phyloP scores from a whole-genome alignment of 2,113 vertebrate species.

The Tetrao urogallus region DNA sequence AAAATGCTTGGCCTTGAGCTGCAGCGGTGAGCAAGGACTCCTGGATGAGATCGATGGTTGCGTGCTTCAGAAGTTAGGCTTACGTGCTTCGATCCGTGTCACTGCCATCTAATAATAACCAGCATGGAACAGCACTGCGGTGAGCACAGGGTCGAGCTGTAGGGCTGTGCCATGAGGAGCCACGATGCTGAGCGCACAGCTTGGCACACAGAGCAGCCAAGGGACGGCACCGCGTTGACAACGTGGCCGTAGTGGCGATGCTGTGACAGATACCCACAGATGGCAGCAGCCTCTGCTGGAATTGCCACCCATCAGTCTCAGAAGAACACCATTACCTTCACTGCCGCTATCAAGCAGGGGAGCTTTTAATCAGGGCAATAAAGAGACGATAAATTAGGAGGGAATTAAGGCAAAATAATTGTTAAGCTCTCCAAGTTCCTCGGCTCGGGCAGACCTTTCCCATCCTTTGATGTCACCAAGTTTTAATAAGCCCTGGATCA shows the following conservation, averaged over 20 bases:
- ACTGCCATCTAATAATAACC: not conserved
- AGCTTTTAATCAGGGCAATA: not conserved
- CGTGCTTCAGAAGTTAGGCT: not conserved
- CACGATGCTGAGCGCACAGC: too few species aligned
- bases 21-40: not conserved
- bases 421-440: not conserved
- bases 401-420: not conserved
- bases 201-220: not conserved
- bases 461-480: slow-evolving; percentile 22
- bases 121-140: rapidly evolving
- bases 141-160: rapidly evolving
- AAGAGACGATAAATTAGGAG: not conserved
- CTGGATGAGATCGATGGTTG: not conserved
- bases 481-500: slow-evolving; percentile 15
- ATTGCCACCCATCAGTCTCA: not conserved
- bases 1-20: not conserved
- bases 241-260: rapidly evolving
- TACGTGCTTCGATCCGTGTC: not conserved
- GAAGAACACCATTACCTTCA: not conserved
- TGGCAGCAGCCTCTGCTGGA: not conserved
- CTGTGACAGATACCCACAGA: rapidly evolving
- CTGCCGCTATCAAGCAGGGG: not conserved
- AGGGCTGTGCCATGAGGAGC: not conserved
- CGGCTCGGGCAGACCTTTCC: not conserved
- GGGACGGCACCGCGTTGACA: not conserved